Base-by-base conservation (phyloP, 2,888 invertebrate genomes). In the Lasioglossum lativentre region DNA sequence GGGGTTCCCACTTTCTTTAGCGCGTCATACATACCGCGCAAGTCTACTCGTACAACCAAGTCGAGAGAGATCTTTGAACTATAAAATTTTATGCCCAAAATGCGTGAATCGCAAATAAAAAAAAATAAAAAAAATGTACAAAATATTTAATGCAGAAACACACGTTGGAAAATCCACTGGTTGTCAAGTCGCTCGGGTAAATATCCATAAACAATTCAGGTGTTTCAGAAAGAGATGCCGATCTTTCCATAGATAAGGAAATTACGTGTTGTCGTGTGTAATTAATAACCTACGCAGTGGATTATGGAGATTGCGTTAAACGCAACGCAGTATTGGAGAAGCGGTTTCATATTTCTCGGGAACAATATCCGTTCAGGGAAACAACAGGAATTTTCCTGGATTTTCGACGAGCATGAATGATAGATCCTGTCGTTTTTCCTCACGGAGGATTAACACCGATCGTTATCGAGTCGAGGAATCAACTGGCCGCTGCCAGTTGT, bases 1-100 rank as follows among this genome's bases (percentile, higher is more conserved):
- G 85, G 75, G 19, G 52, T 77, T 80, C 27, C 86, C 77, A 47
- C 45, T 75, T 78, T 78, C 56, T 30, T 10, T 2, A 68, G n/a
- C 4, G 3, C 2, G 38, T 19, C 68, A 12, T 12, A 38, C 30
- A 68, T 68, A 34, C 34, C 38, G 34, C 19, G 66, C 8, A 14
- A 10, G 4, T 59, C 59, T 12, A 19, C 47, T 16, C 5, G 16
- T 4, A 4, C 4, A 2, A 19, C 27, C 0, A 14, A n/a, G 27
- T 27, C 59, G 5, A 59, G 1, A 27, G 59, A 27, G 27, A 27
- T 59, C 59, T 12, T 59, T 27, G 27, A 59, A 27, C 27, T 1
- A 5, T 27, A 4, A 27, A 3, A 14, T 59, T n/a, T n/a, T 4
- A n/a, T 27, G 34, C 27, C 6, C 1, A 27, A 19, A 45, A 45